Base-by-base conservation (phyloP, 2,113 vertebrate species). In the Dissostichus mawsoni region DNA sequence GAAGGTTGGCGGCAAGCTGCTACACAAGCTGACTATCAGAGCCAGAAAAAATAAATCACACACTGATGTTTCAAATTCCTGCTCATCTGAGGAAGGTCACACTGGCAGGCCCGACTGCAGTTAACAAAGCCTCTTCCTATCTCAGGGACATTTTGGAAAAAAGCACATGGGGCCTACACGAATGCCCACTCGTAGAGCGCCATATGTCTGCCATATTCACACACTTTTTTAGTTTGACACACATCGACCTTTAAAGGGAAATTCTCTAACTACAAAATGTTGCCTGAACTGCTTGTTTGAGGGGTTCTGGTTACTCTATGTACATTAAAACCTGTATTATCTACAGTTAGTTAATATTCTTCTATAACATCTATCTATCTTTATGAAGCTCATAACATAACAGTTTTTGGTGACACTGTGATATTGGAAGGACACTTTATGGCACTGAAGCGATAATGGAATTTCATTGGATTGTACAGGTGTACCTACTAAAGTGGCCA, bases 1-100 rank as follows among this genome's bases (percentile, higher is more conserved):
- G 69, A 87, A 67, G 85, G 83, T 74, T 85, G 83, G 78, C 79
- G 80, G 73, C 78, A 86, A 88, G 81, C 86, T 84, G 78, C 73
- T 78, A 62, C 72, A 78, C 80, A 79, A 77, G 81, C 74, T 53
- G 76, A 84, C 92, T 74, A 84, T 87, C 78, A 88, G 74, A 90
- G 85, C 59, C 50, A 0, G 14, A 44, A 13, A 70, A 78, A 80
- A 66, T 25, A 69, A 72, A 75, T 58, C 61, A 58, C 65, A 84
- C 51, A 70, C 87, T 8, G 65, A 76, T 67, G 69, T 71, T 36
- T 80, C 62, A 75, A 59, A 88, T 71, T 85, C 66, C 75, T 63
- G 64, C 67, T 78, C 74, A 71, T 55, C 70, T 50, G 74, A 78
- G 61, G 83, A 88, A 88, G 89, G 87, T 88, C 87, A 87, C 61